Evolutionary conservation across 2,888 invertebrate genomes (phyloP).

Genomic region (Meiosimyza decipiens): DNA sequence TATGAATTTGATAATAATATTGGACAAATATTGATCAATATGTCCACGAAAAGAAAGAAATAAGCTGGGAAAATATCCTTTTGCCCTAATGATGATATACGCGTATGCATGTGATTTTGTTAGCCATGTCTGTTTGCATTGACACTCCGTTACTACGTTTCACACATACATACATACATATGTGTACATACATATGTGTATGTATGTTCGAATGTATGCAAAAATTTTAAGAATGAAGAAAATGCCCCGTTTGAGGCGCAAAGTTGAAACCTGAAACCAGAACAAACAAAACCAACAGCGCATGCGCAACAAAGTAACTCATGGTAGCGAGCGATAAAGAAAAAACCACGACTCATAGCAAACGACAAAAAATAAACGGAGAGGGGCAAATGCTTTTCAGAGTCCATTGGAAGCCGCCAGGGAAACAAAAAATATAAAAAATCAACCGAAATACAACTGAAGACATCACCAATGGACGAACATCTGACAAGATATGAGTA

Average conservation of each 20-base stretch:
- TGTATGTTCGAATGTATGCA: neutral
- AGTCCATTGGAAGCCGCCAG: neutral
- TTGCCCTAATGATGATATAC: too few species aligned
- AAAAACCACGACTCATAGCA: neutral
- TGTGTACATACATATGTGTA: too few species aligned
- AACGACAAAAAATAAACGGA: neutral
- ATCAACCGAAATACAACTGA: neutral
- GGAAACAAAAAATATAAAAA: neutral
- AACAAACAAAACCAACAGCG: slow-evolving; percentile 16
- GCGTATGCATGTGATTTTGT: too few species aligned
- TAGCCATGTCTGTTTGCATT: too few species aligned
- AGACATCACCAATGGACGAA: too few species aligned
- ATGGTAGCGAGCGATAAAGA: neutral
- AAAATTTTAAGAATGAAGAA: slow-evolving; percentile 5
- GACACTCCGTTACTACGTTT: too few species aligned
- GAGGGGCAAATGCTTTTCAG: neutral
- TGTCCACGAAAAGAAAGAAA: too few species aligned
- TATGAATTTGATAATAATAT: too few species aligned
- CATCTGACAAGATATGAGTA: too few species aligned
- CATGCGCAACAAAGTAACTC: slow-evolving; percentile 14
- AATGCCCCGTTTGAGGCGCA: neutral
- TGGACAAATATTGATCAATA: too few species aligned
- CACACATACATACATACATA: too few species aligned
- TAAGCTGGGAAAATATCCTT: too few species aligned
- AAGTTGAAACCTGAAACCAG: slow-evolving; percentile 31